Percentiles rank a stretch among this genome's conserved stretches.
Conservation (phyloP, 2,797 vertebrate genomes). For the Micrastur ruficollis region DNA sequence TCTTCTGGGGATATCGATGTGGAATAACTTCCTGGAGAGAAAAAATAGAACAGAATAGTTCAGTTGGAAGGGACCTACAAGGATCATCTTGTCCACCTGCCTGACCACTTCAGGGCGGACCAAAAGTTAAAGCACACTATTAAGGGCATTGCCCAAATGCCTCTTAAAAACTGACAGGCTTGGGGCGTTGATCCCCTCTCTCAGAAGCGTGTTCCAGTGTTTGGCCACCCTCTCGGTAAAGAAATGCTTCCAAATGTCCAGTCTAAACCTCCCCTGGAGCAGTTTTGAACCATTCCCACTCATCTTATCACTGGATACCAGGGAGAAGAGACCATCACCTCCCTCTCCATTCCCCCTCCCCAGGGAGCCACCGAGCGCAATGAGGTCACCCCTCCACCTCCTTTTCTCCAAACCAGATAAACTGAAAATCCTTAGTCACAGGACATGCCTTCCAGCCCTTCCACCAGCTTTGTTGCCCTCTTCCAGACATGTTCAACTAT, state of each 20-base stretch:
- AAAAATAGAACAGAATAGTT: neutral
- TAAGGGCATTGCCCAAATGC: neutral
- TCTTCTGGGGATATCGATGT: neutral
- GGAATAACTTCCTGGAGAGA: neutral
- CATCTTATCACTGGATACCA: neutral
- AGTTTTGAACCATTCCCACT: neutral
- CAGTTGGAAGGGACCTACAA: neutral
- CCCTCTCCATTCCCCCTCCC: neutral
- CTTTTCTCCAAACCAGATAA: neutral
- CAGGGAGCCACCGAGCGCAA: neutral
- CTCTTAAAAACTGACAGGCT: neutral
- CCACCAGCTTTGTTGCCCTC: neutral
- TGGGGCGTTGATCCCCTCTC: neutral
- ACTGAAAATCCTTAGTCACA: neutral
- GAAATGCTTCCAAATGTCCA: neutral
- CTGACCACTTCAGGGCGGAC: neutral
- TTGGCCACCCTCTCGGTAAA: neutral
- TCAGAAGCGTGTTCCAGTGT: neutral
- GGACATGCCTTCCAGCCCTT: neutral
- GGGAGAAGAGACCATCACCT: neutral
- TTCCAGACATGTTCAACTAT: neutral
- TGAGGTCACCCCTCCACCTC: neutral
- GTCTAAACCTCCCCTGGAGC: neutral
- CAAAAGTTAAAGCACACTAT: neutral
- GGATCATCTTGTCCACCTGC: neutral